Evolutionary conservation across 2,888 invertebrate genomes (phyloP).

Genomic region (Hermaeophaga mercurialis): DNA sequence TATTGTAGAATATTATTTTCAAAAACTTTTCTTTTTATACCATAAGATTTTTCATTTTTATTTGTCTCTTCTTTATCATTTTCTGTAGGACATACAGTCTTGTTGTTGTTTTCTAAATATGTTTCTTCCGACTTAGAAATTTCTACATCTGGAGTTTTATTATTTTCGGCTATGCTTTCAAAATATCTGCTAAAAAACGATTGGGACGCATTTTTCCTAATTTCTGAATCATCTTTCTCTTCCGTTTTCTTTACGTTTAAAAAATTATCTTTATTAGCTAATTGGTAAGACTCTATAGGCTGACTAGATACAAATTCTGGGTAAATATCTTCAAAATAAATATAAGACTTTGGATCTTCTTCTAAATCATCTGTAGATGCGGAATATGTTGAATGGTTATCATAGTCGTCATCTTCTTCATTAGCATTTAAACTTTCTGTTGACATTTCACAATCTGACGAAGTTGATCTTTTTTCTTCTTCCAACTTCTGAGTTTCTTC

Average conservation of each 20-base stretch:
- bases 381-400: constrained; percentile 33
- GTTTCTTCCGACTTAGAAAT: background rate
- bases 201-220: constrained; percentile 20
- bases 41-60: background rate
- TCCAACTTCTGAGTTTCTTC: background rate
- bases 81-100: background rate
- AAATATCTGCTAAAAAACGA: constrained; percentile 49
- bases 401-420: constrained; percentile 8
- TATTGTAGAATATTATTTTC: constrained; percentile 36
- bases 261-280: background rate
- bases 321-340: constrained; percentile 37
- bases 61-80: background rate
- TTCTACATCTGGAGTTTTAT: background rate
- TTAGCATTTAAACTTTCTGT: background rate
- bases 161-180: constrained; percentile 20
- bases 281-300: constrained; percentile 18
- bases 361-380: constrained; percentile 37
- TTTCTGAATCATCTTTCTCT: constrained; percentile 13
- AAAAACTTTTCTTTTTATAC: constrained; percentile 18
- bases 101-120: background rate
- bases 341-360: constrained; percentile 33
- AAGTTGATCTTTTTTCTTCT: background rate
- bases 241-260: background rate
- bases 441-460: background rate
- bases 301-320: constrained; percentile 32